Evolutionary conservation across 2,888 invertebrate species (phyloP).

Genomic region (Mycalesis mineus): DNA sequence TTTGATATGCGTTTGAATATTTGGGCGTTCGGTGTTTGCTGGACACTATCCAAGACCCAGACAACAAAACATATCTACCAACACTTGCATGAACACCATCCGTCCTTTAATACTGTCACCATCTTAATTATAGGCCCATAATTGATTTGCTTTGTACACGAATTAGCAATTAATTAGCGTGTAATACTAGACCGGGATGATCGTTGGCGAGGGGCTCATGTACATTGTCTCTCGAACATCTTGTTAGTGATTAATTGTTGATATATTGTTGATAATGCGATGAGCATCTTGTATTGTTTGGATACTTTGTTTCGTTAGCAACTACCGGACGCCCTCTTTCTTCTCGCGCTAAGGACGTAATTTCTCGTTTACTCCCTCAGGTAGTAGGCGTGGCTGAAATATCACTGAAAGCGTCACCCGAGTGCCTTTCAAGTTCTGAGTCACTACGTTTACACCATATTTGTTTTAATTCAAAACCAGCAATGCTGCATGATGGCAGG

Average conservation of each 20-base stretch:
- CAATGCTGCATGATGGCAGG: no score
- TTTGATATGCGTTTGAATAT: no score
- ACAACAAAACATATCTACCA: background rate
- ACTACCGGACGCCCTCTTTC: no score
- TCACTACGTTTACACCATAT: no score
- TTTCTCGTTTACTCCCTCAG: no score
- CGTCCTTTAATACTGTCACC: constrained; percentile 40
- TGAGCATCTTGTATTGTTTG: background rate
- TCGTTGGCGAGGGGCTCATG: constrained; percentile 1
- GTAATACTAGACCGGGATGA: constrained; percentile 51
- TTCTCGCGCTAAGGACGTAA: no score
- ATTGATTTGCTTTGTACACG: constrained; percentile 74
- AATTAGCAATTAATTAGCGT: constrained; percentile 71
- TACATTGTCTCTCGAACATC: constrained; percentile 2
- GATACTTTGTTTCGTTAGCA: no score
- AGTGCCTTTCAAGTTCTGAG: no score
- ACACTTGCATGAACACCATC: constrained; percentile 14
- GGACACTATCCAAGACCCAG: background rate
- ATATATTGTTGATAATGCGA: background rate
- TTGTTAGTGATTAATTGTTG: constrained; percentile 10
- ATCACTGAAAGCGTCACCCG: no score
- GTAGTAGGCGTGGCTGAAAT: no score
- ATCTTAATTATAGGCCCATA: constrained; percentile 62
- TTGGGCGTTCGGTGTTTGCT: no score
- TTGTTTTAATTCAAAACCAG: no score